Evolutionary conservation across 2,113 vertebrate genomes (phyloP).

Genomic region (Vulpes lagopus): DNA sequence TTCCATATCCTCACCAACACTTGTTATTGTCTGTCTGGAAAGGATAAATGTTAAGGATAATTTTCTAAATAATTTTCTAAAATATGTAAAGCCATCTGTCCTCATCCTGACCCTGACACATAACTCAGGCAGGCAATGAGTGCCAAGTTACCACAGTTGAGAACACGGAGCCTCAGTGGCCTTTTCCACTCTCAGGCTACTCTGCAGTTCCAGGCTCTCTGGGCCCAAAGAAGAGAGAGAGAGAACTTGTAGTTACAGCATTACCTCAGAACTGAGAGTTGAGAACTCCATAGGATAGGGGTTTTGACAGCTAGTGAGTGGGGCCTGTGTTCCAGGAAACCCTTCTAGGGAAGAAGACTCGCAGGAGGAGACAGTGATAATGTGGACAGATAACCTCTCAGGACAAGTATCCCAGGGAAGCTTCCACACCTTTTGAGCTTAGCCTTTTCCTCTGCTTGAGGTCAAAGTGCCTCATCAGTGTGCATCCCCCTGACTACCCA

Average conservation of each 20-base stretch:
- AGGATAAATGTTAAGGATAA: background rate
- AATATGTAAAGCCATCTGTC: background rate
- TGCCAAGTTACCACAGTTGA: background rate
- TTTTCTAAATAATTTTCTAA: background rate
- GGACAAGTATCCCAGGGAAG: background rate
- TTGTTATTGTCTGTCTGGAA: conserved; percentile 18
- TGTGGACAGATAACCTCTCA: background rate
- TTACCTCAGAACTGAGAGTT: background rate
- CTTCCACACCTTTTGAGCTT: background rate
- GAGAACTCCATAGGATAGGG: background rate
- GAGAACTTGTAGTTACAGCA: background rate
- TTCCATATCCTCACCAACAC: background rate
- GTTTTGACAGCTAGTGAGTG: background rate
- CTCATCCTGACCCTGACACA: background rate
- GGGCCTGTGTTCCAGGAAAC: background rate
- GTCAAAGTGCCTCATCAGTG: background rate
- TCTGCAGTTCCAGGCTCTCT: background rate
- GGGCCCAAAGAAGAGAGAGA: background rate
- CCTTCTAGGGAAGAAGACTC: background rate
- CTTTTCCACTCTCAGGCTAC: background rate
- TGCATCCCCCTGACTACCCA: background rate
- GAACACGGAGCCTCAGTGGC: background rate
- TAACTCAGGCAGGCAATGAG: background rate
- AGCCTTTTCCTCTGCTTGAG: conserved; percentile 1
- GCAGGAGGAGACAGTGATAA: background rate